Conservation (phyloP, 2,113 vertebrate species). For the Antechinus stuartii region DNA sequence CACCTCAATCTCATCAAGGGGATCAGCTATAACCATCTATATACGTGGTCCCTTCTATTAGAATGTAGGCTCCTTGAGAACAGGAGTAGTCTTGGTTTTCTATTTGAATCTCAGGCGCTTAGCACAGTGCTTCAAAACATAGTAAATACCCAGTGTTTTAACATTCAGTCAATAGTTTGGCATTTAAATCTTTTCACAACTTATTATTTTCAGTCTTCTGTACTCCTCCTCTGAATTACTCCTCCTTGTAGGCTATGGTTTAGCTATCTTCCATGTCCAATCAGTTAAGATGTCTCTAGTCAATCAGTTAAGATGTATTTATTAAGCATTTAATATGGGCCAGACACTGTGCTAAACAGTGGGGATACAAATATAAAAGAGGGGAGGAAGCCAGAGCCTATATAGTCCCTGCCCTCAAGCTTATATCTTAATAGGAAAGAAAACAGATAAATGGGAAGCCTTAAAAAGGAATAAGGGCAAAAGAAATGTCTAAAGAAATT, state of each 20-base stretch:
- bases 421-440: not conserved
- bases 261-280: not conserved
- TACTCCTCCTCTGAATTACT: not conserved
- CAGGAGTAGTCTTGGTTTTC: not conserved
- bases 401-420: not conserved
- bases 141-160: not conserved
- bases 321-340: not conserved
- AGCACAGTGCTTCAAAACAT: no score
- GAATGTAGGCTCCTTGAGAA: not conserved
- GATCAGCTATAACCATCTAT: not conserved
- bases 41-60: not conserved
- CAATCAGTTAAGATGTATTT: not conserved
- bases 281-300: not conserved
- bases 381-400: not conserved
- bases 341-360: not conserved
- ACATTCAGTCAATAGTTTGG: not conserved
- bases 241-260: not conserved
- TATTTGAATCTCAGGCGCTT: not conserved
- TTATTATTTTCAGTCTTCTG: not conserved
- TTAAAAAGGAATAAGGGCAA: no score
- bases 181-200: not conserved
- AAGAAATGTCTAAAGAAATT: not conserved
- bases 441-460: no score
- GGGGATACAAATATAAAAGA: not conserved
- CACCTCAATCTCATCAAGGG: not conserved